Evolutionary conservation across 2,888 invertebrate genomes (phyloP).

Genomic region (Lasiommata megera): DNA sequence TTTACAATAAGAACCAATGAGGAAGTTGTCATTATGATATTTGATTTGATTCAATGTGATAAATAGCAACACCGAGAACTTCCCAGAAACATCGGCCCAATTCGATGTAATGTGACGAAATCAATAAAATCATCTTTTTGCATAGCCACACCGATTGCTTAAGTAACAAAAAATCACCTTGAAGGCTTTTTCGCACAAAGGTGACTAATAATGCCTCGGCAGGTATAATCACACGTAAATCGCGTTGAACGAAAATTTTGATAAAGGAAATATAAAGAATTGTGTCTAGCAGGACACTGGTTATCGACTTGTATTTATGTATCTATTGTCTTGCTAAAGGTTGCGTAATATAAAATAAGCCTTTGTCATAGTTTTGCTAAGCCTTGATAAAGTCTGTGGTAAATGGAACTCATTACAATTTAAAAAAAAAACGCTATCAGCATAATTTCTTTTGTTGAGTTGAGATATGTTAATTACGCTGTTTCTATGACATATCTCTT

Average conservation of each 20-base stretch:
- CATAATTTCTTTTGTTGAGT: too few relatives aligned
- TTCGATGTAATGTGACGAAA: conserved; percentile 6
- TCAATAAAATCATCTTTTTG: conserved; percentile 9
- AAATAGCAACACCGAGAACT: neutral
- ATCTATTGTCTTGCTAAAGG: neutral
- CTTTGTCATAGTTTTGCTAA: neutral
- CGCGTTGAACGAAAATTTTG: too few relatives aligned
- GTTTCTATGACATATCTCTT: too few relatives aligned
- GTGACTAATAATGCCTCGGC: conserved; percentile 22
- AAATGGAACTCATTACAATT: neutral
- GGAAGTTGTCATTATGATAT: neutral
- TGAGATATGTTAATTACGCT: too few relatives aligned
- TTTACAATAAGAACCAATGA: neutral
- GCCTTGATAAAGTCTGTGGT: neutral
- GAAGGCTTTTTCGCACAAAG: conserved; percentile 9
- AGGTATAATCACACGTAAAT: too few relatives aligned
- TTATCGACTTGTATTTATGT: neutral
- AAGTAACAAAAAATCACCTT: neutral
- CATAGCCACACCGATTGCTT: neutral
- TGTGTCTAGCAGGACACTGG: neutral
- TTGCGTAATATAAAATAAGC: neutral
- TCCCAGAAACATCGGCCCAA: neutral
- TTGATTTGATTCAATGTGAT: too few relatives aligned
- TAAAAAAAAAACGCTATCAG: too few relatives aligned
- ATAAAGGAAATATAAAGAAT: neutral